Evolutionary conservation across 2,888 invertebrate genomes (phyloP).

Genomic region (Drosophila monieri): DNA sequence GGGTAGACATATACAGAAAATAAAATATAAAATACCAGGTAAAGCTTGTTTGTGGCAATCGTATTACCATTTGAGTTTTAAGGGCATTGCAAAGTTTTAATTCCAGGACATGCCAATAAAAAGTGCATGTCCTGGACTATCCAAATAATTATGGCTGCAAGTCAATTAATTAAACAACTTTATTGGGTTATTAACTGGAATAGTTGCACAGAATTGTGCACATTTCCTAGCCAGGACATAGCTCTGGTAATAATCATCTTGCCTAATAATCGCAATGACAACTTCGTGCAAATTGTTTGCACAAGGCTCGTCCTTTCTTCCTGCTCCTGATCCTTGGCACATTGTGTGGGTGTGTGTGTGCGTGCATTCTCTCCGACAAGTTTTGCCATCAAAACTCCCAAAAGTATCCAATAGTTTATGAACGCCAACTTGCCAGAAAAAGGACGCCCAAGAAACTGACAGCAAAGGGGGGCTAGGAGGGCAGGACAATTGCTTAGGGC

Average conservation of each 20-base stretch:
- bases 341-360: slow-evolving; percentile 26
- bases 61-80: background rate
- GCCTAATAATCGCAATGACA: slow-evolving; percentile 37
- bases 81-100: background rate
- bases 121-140: background rate
- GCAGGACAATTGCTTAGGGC: background rate
- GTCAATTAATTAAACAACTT: slow-evolving; percentile 3
- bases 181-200: background rate
- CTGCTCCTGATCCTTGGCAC: slow-evolving; percentile 41
- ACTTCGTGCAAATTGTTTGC: slow-evolving; percentile 19
- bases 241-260: slow-evolving; percentile 11
- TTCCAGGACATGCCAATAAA: too few species aligned
- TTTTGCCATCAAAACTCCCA: slow-evolving; percentile 69
- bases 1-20: too few species aligned
- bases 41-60: slow-evolving; percentile 1
- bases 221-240: background rate
- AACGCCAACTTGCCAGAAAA: slow-evolving; percentile 60
- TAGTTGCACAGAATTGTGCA: slow-evolving; percentile 9
- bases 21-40: background rate
- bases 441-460: slow-evolving; percentile 34
- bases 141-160: background rate
- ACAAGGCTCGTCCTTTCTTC: background rate
- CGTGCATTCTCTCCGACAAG: slow-evolving; percentile 49
- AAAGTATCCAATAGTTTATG: slow-evolving; percentile 74
- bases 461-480: background rate